Percentiles rank a stretch among this genome's conserved stretches.
phyloP scores from a whole-genome alignment of 2,888 invertebrate genomes.

The Harmothoe impar region DNA sequence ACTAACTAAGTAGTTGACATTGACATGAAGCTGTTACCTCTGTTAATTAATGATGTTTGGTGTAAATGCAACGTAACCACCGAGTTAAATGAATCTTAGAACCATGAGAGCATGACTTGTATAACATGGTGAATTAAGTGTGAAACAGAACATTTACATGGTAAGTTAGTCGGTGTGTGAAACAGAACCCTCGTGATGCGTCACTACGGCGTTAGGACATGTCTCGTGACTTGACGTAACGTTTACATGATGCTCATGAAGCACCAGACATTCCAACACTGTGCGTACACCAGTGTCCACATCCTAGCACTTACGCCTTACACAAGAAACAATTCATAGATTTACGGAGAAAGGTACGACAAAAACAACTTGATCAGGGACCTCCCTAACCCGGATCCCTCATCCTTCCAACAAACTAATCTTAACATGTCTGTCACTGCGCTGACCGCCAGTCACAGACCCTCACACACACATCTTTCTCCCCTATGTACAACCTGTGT shows the following conservation, averaged over 20 bases:
- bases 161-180: no score
- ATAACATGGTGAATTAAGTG: background rate
- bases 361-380: background rate
- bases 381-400: background rate
- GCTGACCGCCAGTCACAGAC: background rate
- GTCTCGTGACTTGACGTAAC: no score
- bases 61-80: background rate
- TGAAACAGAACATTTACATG: no score
- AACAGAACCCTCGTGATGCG: no score
- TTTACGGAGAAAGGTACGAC: no score
- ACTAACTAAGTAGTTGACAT: background rate
- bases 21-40: background rate
- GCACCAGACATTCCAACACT: no score
- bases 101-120: background rate
- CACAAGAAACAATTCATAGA: no score
- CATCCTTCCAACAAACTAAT: constrained; percentile 3
- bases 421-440: background rate
- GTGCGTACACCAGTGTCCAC: no score
- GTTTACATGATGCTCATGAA: no score
- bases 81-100: background rate
- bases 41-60: background rate
- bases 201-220: no score
- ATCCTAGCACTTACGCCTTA: no score
- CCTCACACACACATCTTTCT: background rate
- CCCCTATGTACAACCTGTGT: background rate